Percentiles rank a stretch among this genome's conserved stretches.
Evolutionary conservation across 2,888 invertebrate species (phyloP).

Genomic region (Pemphredon lugubris): DNA sequence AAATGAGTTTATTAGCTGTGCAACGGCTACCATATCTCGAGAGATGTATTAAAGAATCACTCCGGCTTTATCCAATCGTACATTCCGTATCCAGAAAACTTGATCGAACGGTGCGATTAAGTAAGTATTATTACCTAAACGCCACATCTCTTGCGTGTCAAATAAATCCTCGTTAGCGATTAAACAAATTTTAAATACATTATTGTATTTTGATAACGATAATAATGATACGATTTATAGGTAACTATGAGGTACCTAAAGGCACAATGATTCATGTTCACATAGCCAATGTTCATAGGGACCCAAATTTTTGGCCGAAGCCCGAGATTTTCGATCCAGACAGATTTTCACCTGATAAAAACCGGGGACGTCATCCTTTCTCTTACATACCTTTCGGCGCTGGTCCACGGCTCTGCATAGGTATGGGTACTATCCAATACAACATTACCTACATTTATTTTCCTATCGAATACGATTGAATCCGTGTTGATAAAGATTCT

Average conservation of each 20-base stretch:
- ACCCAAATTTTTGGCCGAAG: slow-evolving; percentile 85
- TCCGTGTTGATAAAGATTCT: too few relatives aligned
- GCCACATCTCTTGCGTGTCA: too few relatives aligned
- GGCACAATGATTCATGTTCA: slow-evolving; percentile 78
- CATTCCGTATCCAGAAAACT: slow-evolving; percentile 85
- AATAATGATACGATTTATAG: too few relatives aligned
- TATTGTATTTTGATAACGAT: too few relatives aligned
- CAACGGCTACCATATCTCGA: slow-evolving; percentile 86
- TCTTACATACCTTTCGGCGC: slow-evolving; percentile 87
- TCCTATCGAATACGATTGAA: too few relatives aligned
- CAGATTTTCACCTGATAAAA: slow-evolving; percentile 85
- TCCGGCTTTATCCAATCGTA: slow-evolving; percentile 87
- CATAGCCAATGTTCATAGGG: slow-evolving; percentile 82
- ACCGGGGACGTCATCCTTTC: slow-evolving; percentile 83
- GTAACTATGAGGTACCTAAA: slow-evolving; percentile 82
- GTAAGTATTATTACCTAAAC: slow-evolving; percentile 50
- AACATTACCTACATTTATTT: too few relatives aligned
- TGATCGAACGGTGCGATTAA: slow-evolving; percentile 81
- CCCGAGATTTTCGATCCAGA: slow-evolving; percentile 86
- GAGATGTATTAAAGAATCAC: slow-evolving; percentile 86
- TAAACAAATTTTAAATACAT: too few relatives aligned
- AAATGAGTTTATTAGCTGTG: slow-evolving; percentile 83
- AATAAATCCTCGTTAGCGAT: neutral
- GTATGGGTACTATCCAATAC: too few relatives aligned
- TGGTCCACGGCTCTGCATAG: slow-evolving; percentile 87